Base-by-base conservation (phyloP, 2,113 vertebrate genomes). In the Notarius quadriscutis region DNA sequence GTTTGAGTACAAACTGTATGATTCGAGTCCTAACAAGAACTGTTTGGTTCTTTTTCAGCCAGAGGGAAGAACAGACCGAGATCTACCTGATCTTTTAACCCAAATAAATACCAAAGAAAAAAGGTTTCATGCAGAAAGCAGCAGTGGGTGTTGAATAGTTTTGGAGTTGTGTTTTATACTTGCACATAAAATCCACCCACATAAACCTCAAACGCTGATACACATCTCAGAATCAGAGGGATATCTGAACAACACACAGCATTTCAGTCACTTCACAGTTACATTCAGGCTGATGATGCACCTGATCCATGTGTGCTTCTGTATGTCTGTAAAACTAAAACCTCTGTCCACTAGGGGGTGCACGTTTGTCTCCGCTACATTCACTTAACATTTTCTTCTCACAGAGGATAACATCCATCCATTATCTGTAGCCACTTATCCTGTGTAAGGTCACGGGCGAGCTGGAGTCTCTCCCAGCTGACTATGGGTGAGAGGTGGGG, bases 101-200 rank as follows among this genome's bases (percentile, higher is more conserved):
- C 65, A 84, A 81, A 82, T 82, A 83, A 60, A 82, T 17, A 41
- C 41, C 2, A 41, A 41, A 41, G 4, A 41, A 41, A 22, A 18
- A 17, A 9, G 0, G 72, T 50, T 41, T 41, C 17, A 48, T 50
- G 48, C 51, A 25, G 79, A 41, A 41, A 41, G 41, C 25, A 25
- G 58, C 69, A 51, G 79, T 85, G 84, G n/a, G 62, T 50, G n/a
- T 50, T 1, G 53, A 25, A 83, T 84, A 84, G 78, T 84, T 84
- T 86, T 63, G 72, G 81, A 79, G 63, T 69, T 63, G 58, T 6
- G 22, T 57, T 86, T 85, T 71, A 27, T 27, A 69, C 75, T 27
- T 9, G 22, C 14, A 81, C 14, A 15, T 20, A 57, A 15, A 78
- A 67, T n/a, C 48, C 41, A 74, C 74, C 30, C 27, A 69, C 85